Evolutionary conservation across 2,888 invertebrate genomes (phyloP), one percentile per base, ranked within the genome.

Genomic region (Erynnis tages): DNA sequence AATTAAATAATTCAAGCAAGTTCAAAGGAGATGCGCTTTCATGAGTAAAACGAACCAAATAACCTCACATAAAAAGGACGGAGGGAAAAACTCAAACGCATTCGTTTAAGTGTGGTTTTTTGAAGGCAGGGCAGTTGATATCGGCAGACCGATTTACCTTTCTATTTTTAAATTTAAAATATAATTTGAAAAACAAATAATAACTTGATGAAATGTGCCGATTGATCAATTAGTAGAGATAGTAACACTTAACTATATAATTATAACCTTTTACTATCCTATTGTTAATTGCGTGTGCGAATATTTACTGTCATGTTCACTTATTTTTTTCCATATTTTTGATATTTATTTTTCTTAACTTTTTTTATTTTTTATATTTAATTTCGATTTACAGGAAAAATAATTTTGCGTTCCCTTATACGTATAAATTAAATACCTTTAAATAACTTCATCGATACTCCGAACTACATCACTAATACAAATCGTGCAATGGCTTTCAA

Each of bases 11-110:
- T 86, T 82, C 82, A 79, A 71, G 69, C 69, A 71, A 83, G 79
- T 85, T 88, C 86, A 88, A 88, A 88, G 83, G 79, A 81, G 82
- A 86, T 85, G 83, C 80, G 80, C 83, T 82, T 85, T 79, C 76
- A 76, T 65, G 75, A 80, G 82, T 73, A 82, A 85, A 85, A 82
- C 75, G 82, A 79, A 79, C 78, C 79, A 83, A 83, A 86, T 79
- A 82, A 71, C 77, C 59, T 71, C 60, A 50, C 43, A 73, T 69
- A 72, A 78, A 82, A 77, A 78, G 76, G 72, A 58, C 57, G 59
- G 57, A 57, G 73, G 73, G 77, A 74, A 79, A 77, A 78, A 65
- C 32, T 70, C 66, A 58, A 67, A 79, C 73, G 78, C 70, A 77
- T 70, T 69, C 67, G 62, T 63, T 76, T 69, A 65, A 57, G 66